Evolutionary conservation across 2,888 invertebrate species (phyloP), one percentile per base, ranked within the genome.

Genomic region (Sphinx pinastri): DNA sequence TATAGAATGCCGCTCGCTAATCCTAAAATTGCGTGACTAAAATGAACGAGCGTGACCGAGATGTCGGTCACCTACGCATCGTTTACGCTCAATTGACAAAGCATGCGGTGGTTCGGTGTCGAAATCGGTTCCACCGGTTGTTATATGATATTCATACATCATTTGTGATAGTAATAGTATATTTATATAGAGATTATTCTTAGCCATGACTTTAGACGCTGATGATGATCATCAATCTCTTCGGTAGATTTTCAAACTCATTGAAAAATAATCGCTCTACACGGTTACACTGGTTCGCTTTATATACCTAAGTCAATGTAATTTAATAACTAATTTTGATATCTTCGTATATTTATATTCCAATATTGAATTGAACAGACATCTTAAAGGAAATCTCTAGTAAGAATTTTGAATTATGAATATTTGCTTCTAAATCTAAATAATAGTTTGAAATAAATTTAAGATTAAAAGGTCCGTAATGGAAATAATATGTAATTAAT

Each of bases 31-130:
- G 54, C 63, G 45, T 69, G 60, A 69, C 54, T 14, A 54, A 60
- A 76, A 77, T 76, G 49, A 63, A 45, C 5, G 47, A 77, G 80
- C 73, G 76, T 75, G 77, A 77, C 72, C 74, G 71, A 76, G 73
- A 76, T 72, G 69, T 73, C 74, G 63, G 76, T 80, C 85, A 82
- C 89, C 89, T 86, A 88, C 89, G 85, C 87, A 74, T 77, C 81
- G 77, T 83, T 89, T 88, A 87, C 80, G 74, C 77, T 80, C 85
- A 89, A 88, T 89, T 85, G 81, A 81, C 75, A 73, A 54, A 49
- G 67, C 67, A 67, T 25, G 25, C 51, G n/a, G 19, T 49, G 13
- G 59, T 58, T 59, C 73, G 68, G 70, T 73, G 73, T 77, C 75
- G 74, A 74, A 77, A 83, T 81, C 76, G 75, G 81, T 80, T 74